Evolutionary conservation across 2,797 vertebrate species (phyloP).

Genomic region (Eutrigla gurnardus): DNA sequence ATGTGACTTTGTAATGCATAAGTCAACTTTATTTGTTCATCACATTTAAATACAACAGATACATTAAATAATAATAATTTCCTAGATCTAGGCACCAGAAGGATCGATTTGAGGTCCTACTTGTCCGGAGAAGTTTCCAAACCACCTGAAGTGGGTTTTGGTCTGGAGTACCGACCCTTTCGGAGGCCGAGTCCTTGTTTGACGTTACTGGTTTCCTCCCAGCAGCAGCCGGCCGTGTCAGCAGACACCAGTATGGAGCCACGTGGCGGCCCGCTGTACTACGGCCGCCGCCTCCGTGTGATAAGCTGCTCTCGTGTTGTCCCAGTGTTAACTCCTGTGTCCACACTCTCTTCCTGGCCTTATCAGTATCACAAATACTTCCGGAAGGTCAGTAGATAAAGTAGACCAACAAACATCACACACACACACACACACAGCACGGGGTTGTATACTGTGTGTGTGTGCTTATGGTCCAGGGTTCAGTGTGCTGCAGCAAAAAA

Average conservation of each 20-base stretch:
- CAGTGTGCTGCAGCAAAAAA: slow-evolving; percentile 42
- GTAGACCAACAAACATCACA: slow-evolving; percentile 51
- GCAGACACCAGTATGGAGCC: slow-evolving; percentile 30
- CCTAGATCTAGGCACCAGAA: no score
- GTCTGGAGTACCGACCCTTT: no score
- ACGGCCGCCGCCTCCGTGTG: slow-evolving; percentile 31
- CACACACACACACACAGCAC: slow-evolving; percentile 25
- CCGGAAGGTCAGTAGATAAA: slow-evolving; percentile 78
- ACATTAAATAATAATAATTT: no score
- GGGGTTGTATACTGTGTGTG: slow-evolving; percentile 21
- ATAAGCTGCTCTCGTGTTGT: slow-evolving; percentile 69
- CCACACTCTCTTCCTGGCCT: slow-evolving; percentile 70
- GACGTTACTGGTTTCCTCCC: not conserved
- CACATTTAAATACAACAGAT: no score
- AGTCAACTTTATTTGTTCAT: no score
- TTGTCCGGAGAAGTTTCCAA: no score
- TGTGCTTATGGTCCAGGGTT: slow-evolving; percentile 63
- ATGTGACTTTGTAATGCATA: no score
- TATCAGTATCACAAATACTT: slow-evolving; percentile 81
- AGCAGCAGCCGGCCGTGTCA: slow-evolving; percentile 25
- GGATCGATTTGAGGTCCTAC: no score
- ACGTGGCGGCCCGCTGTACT: slow-evolving; percentile 53
- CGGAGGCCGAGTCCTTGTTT: no score
- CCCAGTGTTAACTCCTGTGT: slow-evolving; percentile 72
- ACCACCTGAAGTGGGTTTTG: no score